Conservation (phyloP, 2,888 invertebrate genomes). For the Megamerina dolium region DNA sequence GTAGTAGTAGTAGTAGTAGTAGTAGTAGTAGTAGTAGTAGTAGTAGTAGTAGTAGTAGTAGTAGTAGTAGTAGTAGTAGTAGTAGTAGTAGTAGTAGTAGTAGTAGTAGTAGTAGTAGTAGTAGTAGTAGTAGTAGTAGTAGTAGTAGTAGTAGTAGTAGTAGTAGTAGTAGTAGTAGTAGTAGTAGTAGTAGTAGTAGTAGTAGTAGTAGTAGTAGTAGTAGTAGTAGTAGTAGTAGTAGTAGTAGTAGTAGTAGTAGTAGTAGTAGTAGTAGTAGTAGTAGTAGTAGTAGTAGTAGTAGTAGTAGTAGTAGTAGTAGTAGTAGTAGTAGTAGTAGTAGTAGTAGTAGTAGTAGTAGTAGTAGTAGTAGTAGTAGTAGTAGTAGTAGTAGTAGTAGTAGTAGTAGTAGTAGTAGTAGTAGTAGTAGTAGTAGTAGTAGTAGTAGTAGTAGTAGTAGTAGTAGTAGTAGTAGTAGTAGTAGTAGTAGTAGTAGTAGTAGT, state of each 20-base stretch:
- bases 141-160: neutral
- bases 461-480: neutral
- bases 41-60: neutral
- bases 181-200: neutral
- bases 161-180: neutral
- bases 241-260: neutral
- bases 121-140: neutral
- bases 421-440: neutral
- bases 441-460: neutral
- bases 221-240: neutral
- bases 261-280: neutral
- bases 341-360: neutral
- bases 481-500: neutral
- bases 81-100: neutral
- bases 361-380: neutral
- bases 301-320: neutral
- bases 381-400: neutral
- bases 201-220: neutral
- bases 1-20: neutral
- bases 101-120: neutral
- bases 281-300: neutral
- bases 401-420: neutral
- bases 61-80: neutral
- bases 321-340: neutral
- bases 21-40: neutral